Conservation (phyloP, 1,140 invertebrate genomes). For the Vollenhovia emeryi region DNA sequence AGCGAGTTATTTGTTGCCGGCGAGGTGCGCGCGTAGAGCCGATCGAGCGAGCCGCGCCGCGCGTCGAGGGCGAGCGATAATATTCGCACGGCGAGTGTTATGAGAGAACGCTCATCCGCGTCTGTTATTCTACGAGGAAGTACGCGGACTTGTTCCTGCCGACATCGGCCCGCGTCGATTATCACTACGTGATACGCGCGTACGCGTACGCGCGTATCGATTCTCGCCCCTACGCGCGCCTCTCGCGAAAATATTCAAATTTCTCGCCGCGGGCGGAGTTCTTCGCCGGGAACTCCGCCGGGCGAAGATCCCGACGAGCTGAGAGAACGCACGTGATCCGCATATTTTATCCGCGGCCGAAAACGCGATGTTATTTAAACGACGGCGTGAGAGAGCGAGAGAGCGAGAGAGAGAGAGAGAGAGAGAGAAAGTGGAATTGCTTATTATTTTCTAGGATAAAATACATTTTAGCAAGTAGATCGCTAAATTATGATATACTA, state of each 20-base stretch:
- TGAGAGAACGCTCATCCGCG: conserved; percentile 60
- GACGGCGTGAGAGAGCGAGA: too few relatives aligned
- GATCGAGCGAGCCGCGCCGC: conserved; percentile 32
- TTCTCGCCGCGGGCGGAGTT: neutral
- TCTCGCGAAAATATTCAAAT: conserved; percentile 54
- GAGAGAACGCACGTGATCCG: neutral
- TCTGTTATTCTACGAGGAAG: conserved; percentile 57
- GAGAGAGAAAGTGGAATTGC: neutral
- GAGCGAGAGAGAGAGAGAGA: too few relatives aligned
- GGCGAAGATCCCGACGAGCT: neutral
- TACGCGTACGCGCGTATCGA: conserved; percentile 25
- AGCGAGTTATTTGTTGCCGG: conserved; percentile 56
- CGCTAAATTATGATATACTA: neutral
- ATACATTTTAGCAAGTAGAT: neutral
- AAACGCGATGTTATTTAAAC: conserved; percentile 15
- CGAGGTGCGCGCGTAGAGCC: conserved; percentile 32
- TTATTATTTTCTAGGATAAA: neutral
- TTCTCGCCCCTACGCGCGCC: conserved; percentile 13
- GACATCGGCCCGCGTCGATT: conserved; percentile 39
- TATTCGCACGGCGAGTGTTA: conserved; percentile 61
- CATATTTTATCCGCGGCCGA: conserved; percentile 23
- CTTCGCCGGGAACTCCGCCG: neutral
- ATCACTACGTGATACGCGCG: conserved; percentile 53
- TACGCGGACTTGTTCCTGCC: conserved; percentile 52
- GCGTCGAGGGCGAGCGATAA: conserved; percentile 57